These are phyloP conservation scores for Saguinus midas DNA, from an alignment of 2,113 vertebrate species.

Conservation along the genomic window DNA sequence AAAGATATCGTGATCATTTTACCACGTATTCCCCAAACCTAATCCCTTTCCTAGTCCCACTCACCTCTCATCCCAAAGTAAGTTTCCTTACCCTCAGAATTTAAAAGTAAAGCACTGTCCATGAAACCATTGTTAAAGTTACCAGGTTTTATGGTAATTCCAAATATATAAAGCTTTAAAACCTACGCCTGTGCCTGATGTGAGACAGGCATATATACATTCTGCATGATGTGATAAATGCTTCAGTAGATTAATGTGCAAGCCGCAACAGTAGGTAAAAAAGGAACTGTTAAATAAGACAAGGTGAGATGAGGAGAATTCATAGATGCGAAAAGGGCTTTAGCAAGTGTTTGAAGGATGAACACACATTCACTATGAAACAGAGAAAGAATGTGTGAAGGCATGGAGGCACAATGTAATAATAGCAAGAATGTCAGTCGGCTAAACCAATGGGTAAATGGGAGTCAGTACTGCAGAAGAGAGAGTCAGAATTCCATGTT, in stretches of 20 bases:
- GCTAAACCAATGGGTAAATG: neutral
- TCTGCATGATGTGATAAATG: neutral
- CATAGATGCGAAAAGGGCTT: neutral
- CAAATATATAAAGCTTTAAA: neutral
- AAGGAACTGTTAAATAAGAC: neutral
- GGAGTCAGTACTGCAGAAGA: neutral
- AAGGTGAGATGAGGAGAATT: neutral
- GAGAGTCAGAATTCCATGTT: neutral
- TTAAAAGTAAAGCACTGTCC: neutral
- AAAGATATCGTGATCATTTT: slow-evolving; percentile 15
- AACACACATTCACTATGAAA: neutral
- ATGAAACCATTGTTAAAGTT: neutral
- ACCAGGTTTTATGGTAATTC: neutral
- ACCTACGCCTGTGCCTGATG: neutral
- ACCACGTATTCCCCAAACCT: neutral
- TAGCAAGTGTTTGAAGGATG: neutral
- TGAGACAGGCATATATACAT: neutral
- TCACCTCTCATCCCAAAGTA: neutral
- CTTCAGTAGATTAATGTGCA: neutral
- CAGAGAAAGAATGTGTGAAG: neutral
- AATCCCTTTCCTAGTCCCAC: neutral
- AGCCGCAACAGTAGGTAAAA: neutral
- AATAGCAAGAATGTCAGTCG: neutral
- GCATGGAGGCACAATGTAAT: neutral
- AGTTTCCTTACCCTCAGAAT: neutral